A percentile compares a stretch with the other conserved stretches of the same genome.
phyloP scores from a whole-genome alignment of 2,797 vertebrate genomes.

The Carduelis carduelis region DNA sequence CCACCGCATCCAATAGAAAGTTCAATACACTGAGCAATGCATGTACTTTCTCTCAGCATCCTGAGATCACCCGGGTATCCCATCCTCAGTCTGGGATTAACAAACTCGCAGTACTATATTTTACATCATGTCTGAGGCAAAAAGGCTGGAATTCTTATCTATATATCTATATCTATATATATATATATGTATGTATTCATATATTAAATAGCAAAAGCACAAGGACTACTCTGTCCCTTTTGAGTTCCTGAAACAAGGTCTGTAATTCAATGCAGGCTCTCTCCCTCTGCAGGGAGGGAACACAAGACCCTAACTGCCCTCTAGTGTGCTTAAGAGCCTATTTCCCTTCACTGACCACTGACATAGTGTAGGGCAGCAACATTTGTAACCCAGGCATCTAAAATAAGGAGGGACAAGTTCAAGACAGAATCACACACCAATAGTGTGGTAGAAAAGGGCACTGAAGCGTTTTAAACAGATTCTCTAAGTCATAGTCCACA shows the following conservation, averaged over 20 bases:
- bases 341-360: not conserved
- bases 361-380: not conserved
- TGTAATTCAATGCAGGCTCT: not conserved
- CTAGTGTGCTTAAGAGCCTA: constrained; percentile 35
- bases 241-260: not conserved
- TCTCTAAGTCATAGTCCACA: not conserved
- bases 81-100: not conserved
- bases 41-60: not conserved
- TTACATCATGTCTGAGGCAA: not conserved
- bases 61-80: not conserved
- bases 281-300: not conserved
- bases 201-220: not conserved
- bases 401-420: not conserved
- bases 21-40: not conserved
- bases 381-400: not conserved
- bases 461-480: not conserved
- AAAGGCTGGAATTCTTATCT: not conserved
- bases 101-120: not conserved
- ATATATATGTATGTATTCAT: not conserved
- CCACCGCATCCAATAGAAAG: not conserved
- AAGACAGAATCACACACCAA: not conserved
- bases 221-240: not conserved
- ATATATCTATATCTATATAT: too few species aligned
- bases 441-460: not conserved
- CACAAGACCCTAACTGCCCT: constrained; percentile 42